Percentiles rank a stretch among this genome's conserved stretches.
Conservation (phyloP, 2,797 vertebrate genomes). For the Manis pentadactyla region DNA sequence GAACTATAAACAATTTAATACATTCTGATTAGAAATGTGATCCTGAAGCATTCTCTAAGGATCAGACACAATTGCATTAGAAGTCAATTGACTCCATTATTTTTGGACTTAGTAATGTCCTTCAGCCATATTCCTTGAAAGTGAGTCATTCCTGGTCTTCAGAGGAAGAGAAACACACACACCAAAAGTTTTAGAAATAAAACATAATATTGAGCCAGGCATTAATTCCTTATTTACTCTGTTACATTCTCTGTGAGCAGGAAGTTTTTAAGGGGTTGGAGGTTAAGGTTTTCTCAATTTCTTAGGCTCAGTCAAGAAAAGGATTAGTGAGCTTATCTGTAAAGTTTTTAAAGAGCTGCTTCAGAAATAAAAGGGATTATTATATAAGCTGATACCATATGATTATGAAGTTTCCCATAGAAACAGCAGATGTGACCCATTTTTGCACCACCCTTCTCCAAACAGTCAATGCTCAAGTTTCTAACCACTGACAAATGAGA, state of each 20-base stretch:
- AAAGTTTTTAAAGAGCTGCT: slow-evolving; percentile 48
- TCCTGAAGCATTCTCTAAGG: slow-evolving; percentile 14
- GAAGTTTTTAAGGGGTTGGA: not conserved
- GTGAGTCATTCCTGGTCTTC: slow-evolving; percentile 83
- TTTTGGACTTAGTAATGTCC: slow-evolving; percentile 85
- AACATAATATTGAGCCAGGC: slow-evolving; percentile 7
- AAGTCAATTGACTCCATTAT: slow-evolving; percentile 74
- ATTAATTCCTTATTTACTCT: slow-evolving; percentile 34
- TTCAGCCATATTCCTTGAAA: slow-evolving; percentile 87
- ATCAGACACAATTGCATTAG: slow-evolving; percentile 51
- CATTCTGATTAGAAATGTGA: slow-evolving; percentile 26
- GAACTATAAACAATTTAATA: too few species aligned
- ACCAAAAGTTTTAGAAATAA: slow-evolving; percentile 48
- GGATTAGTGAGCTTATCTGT: not conserved
- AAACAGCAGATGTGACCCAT: slow-evolving; percentile 27
- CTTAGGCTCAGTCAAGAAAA: slow-evolving; percentile 21
- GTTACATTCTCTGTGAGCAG: slow-evolving; percentile 34
- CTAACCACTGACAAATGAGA: slow-evolving; percentile 51
- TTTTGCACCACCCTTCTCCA: not conserved
- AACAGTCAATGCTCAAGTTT: slow-evolving; percentile 54
- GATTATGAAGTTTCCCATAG: slow-evolving; percentile 51
- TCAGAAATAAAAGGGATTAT: slow-evolving; percentile 14
- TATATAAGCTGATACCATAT: not conserved
- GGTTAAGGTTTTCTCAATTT: not conserved
- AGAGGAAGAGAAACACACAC: slow-evolving; percentile 46